These are phyloP conservation scores for Sinocyclocheilus anshuiensis DNA, from an alignment of 2,113 vertebrate species.

Conservation along the genomic window DNA sequence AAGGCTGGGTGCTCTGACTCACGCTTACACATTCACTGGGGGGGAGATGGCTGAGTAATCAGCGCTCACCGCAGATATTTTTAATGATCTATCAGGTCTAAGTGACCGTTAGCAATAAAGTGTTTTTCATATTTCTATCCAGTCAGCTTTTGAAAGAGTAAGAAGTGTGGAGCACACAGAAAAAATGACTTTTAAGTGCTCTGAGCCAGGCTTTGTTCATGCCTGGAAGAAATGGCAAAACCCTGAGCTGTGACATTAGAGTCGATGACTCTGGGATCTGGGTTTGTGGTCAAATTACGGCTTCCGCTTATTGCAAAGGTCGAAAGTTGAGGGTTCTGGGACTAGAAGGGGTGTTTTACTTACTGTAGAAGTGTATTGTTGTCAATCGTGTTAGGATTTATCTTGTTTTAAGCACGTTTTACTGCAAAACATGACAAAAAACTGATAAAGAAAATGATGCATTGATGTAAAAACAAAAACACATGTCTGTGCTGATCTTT, in stretches of 20 bases:
- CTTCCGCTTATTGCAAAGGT: neutral
- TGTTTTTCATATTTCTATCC: conserved; percentile 23
- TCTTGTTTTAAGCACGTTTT: neutral
- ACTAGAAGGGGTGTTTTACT: neutral
- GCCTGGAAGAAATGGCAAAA: conserved; percentile 28
- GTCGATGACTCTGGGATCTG: neutral
- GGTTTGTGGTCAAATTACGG: conserved; percentile 6
- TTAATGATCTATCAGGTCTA: conserved; percentile 29
- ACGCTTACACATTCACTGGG: conserved; percentile 56
- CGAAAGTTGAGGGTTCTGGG: neutral
- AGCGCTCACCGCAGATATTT: conserved; percentile 63
- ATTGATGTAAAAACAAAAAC: neutral
- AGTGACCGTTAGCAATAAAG: conserved; percentile 1
- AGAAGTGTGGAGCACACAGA: conserved; percentile 29
- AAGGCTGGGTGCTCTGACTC: conserved; percentile 68
- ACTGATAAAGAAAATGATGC: neutral
- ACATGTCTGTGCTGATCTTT: neutral
- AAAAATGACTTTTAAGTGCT: conserved; percentile 5
- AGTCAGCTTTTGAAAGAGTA: neutral
- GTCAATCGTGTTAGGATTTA: neutral
- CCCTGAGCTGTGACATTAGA: conserved; percentile 7
- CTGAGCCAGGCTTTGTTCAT: conserved; percentile 30
- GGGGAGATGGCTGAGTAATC: conserved; percentile 74
- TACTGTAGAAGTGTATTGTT: neutral
- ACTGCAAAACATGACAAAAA: neutral